Conservation (phyloP, 2,797 vertebrate species). For the Morus bassanus region DNA sequence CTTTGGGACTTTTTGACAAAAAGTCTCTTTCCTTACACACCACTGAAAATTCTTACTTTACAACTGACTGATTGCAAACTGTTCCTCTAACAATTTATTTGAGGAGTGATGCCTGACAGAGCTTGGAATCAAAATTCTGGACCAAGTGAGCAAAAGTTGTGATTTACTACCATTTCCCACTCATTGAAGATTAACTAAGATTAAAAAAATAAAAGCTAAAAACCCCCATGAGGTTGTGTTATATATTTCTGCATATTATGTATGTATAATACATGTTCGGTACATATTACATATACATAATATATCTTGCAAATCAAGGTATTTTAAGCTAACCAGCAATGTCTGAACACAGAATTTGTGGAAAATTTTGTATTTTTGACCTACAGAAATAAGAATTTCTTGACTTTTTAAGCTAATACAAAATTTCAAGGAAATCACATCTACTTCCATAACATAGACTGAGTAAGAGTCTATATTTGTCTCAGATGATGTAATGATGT, state of each 20-base stretch:
- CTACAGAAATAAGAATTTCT: background rate
- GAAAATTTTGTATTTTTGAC: background rate
- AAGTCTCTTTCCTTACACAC: background rate
- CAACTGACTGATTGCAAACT: background rate
- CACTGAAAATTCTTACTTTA: background rate
- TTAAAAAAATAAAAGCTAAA: background rate
- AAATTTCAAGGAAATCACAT: background rate
- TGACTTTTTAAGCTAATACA: background rate
- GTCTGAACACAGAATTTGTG: background rate
- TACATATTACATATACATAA: background rate
- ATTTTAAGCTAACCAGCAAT: background rate
- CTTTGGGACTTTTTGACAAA: background rate
- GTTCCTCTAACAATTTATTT: background rate
- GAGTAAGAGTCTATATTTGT: background rate
- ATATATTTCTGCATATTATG: background rate
- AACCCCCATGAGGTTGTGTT: accelerated
- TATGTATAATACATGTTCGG: background rate
- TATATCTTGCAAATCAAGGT: background rate
- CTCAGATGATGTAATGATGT: background rate
- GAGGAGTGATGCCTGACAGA: background rate
- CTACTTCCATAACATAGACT: background rate
- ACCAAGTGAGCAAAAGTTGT: background rate
- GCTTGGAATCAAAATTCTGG: background rate
- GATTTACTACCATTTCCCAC: background rate
- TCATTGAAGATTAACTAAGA: background rate